Evolutionary conservation across 1,140 invertebrate species (phyloP).

Genomic region (Achroia grisella): DNA sequence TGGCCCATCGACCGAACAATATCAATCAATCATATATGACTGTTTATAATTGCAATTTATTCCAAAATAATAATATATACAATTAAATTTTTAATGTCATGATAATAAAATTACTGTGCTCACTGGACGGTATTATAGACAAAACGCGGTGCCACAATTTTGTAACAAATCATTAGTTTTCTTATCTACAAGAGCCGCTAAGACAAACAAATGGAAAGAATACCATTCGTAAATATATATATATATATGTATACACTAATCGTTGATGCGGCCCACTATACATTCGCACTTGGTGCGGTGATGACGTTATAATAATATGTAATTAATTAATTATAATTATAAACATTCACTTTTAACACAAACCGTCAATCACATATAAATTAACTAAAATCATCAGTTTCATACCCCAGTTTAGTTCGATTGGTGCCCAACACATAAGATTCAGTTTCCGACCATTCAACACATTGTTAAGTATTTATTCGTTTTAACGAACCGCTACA

Average conservation of each 20-base stretch:
- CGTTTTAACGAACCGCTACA: no score
- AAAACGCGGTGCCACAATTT: slow-evolving; percentile 45
- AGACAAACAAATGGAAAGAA: slow-evolving; percentile 25
- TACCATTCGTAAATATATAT: slow-evolving; percentile 8
- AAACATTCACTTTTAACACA: slow-evolving; percentile 48
- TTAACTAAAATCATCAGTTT: slow-evolving; percentile 36
- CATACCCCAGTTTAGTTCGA: slow-evolving; percentile 8
- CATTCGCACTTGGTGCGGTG: slow-evolving; percentile 65
- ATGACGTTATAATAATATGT: slow-evolving; percentile 29
- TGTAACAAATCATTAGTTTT: slow-evolving; percentile 21
- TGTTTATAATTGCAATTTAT: neutral
- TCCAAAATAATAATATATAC: neutral
- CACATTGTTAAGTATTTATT: no score
- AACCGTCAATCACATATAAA: slow-evolving; percentile 48
- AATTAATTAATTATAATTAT: slow-evolving; percentile 32
- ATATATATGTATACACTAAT: slow-evolving; percentile 28
- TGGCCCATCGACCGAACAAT: slow-evolving; percentile 6
- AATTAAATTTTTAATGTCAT: slow-evolving; percentile 12
- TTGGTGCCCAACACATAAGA: no score
- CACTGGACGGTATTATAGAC: slow-evolving; percentile 66
- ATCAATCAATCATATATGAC: neutral
- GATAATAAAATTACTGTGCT: slow-evolving; percentile 30
- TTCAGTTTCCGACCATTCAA: no score
- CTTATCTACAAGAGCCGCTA: slow-evolving; percentile 28
- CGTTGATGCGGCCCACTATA: slow-evolving; percentile 23